Evolutionary conservation across 2,797 vertebrate genomes (phyloP).

Genomic region (Cuculus canorus): DNA sequence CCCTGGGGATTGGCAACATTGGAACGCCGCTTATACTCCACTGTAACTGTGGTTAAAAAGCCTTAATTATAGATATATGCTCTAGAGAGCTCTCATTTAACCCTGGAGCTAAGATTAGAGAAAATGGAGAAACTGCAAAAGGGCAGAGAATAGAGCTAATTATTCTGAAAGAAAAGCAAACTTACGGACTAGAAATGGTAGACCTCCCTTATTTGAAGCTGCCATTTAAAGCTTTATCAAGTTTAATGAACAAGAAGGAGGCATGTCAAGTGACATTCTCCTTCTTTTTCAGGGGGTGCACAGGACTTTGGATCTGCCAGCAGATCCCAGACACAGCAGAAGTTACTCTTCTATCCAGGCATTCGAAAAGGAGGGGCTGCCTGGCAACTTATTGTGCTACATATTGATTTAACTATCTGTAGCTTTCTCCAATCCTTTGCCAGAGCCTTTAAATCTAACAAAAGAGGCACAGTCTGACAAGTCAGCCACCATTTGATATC

Average conservation of each 20-base stretch:
- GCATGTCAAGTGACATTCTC: not conserved
- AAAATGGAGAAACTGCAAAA: slow-evolving; percentile 33
- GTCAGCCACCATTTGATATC: slow-evolving; percentile 58
- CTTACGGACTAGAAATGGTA: not conserved
- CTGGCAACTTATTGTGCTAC: not conserved
- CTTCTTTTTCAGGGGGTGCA: not conserved
- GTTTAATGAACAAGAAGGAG: slow-evolving; percentile 3
- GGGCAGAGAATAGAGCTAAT: slow-evolving; percentile 23
- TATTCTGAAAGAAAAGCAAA: slow-evolving; percentile 43
- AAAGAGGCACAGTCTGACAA: slow-evolving; percentile 44
- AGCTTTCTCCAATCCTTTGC: slow-evolving; percentile 3
- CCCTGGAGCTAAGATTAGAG: slow-evolving; percentile 47
- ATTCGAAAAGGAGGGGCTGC: not conserved
- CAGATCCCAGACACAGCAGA: not conserved
- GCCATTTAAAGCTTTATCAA: not conserved
- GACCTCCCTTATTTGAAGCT: not conserved
- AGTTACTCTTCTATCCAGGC: not conserved
- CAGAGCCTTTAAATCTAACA: slow-evolving; percentile 39
- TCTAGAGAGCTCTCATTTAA: slow-evolving; percentile 45
- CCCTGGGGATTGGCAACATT: not conserved
- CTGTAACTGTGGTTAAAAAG: slow-evolving; percentile 38
- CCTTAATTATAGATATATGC: slow-evolving; percentile 43
- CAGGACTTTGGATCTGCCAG: not conserved
- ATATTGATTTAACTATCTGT: slow-evolving; percentile 41
- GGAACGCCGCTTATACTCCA: not conserved